Conservation (phyloP, 2,113 vertebrate species). For the Caracal caracal region DNA sequence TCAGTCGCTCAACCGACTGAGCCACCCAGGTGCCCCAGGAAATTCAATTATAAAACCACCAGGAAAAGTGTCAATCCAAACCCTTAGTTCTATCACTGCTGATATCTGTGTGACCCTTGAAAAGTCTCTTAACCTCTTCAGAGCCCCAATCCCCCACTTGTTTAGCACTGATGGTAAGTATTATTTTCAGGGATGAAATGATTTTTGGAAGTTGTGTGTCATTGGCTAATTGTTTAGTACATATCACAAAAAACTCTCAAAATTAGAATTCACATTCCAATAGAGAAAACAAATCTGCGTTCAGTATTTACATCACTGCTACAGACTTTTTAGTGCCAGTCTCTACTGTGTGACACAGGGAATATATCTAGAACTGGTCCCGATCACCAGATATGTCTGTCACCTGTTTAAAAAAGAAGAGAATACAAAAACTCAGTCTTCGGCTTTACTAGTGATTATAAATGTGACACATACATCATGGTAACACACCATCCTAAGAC, state of each 20-base stretch:
- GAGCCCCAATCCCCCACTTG: neutral
- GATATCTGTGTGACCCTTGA: neutral
- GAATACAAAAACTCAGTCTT: neutral
- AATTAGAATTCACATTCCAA: neutral
- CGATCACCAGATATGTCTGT: neutral
- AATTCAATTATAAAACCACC: neutral
- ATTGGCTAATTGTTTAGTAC: neutral
- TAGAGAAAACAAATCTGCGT: neutral
- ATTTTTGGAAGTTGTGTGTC: neutral
- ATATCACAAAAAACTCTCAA: neutral
- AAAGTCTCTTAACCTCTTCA: neutral
- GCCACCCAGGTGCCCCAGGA: too few relatives aligned
- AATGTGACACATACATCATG: neutral
- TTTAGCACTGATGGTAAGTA: neutral
- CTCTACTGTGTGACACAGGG: neutral
- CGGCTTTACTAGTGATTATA: neutral
- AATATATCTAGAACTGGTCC: fast-evolving
- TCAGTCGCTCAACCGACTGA: too few relatives aligned
- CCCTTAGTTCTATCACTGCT: neutral
- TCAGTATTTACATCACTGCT: neutral
- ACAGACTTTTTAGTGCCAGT: neutral
- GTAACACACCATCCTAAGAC: neutral
- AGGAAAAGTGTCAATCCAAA: slow-evolving; percentile 13
- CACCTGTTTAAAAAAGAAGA: neutral
- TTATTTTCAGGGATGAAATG: slow-evolving; percentile 23